These are phyloP conservation scores for Agrochola lota DNA, from an alignment of 2,888 invertebrate species.

Conservation along the genomic window DNA sequence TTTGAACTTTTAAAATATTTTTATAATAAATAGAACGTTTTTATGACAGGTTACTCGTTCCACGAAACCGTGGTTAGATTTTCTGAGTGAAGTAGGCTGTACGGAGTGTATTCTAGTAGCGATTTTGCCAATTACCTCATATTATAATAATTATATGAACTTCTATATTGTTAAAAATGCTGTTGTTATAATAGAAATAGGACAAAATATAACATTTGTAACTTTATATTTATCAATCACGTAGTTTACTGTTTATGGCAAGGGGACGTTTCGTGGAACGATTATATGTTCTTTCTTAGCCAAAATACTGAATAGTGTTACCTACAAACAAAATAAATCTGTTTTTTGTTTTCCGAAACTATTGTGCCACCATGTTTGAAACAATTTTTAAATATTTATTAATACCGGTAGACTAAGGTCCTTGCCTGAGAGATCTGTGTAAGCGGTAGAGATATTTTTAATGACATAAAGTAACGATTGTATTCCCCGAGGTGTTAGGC, in stretches of 20 bases:
- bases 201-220: slow-evolving; percentile 61
- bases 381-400: slow-evolving; percentile 50
- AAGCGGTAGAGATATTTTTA: slow-evolving; percentile 50
- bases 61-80: slow-evolving; percentile 60
- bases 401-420: slow-evolving; percentile 40
- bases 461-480: neutral
- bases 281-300: slow-evolving; percentile 41
- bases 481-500: neutral
- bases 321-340: slow-evolving; percentile 16
- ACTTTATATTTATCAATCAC: slow-evolving; percentile 50
- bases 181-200: slow-evolving; percentile 62
- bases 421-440: slow-evolving; percentile 46
- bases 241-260: slow-evolving; percentile 57
- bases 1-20: slow-evolving; percentile 59
- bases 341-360: slow-evolving; percentile 42
- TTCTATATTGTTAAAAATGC: slow-evolving; percentile 62
- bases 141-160: slow-evolving; percentile 47
- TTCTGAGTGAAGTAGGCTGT: slow-evolving; percentile 53
- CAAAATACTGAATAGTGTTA: slow-evolving; percentile 28
- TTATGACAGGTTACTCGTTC: slow-evolving; percentile 58
- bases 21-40: slow-evolving; percentile 56
- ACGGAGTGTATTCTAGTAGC: slow-evolving; percentile 50
- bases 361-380: slow-evolving; percentile 65
- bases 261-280: slow-evolving; percentile 62
- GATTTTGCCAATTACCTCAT: slow-evolving; percentile 69